phyloP scores from a whole-genome alignment of 1,140 invertebrate genomes.

The Drosophila ambigua region DNA sequence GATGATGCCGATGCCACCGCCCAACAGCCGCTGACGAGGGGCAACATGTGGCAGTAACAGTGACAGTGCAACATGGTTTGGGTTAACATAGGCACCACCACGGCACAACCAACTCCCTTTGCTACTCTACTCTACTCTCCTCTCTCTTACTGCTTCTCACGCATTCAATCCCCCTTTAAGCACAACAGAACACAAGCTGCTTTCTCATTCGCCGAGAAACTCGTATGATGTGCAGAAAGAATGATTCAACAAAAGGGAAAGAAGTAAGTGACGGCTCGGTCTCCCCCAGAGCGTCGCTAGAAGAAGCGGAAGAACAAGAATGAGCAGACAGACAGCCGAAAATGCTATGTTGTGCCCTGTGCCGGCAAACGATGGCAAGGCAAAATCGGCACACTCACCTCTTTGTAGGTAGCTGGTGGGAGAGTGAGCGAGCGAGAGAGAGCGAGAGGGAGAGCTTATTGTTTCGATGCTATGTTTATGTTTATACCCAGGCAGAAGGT shows the following conservation, averaged over 20 bases:
- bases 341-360: background rate
- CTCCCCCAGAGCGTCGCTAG: slow-evolving; percentile 40
- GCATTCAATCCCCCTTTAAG: background rate
- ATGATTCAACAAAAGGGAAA: slow-evolving; percentile 66
- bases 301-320: slow-evolving; percentile 31
- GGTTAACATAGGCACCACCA: slow-evolving; percentile 41
- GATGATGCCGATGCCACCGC: slow-evolving; percentile 31
- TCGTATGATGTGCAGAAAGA: slow-evolving; percentile 70
- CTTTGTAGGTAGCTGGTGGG: too few species aligned
- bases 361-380: background rate
- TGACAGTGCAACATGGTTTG: slow-evolving; percentile 59
- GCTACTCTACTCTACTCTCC: too few species aligned
- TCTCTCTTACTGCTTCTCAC: background rate
- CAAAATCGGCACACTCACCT: slow-evolving; percentile 28
- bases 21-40: slow-evolving; percentile 11
- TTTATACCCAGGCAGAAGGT: slow-evolving; percentile 10
- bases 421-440: too few species aligned
- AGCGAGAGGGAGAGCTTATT: background rate
- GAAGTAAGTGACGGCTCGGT: slow-evolving; percentile 33
- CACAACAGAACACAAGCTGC: slow-evolving; percentile 38
- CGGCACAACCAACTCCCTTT: slow-evolving; percentile 4
- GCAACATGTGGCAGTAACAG: slow-evolving; percentile 40
- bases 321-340: background rate
- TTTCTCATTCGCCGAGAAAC: slow-evolving; percentile 75
- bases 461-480: slow-evolving; percentile 51